Conservation (phyloP, 2,888 invertebrate species). For the Alitta virens region DNA sequence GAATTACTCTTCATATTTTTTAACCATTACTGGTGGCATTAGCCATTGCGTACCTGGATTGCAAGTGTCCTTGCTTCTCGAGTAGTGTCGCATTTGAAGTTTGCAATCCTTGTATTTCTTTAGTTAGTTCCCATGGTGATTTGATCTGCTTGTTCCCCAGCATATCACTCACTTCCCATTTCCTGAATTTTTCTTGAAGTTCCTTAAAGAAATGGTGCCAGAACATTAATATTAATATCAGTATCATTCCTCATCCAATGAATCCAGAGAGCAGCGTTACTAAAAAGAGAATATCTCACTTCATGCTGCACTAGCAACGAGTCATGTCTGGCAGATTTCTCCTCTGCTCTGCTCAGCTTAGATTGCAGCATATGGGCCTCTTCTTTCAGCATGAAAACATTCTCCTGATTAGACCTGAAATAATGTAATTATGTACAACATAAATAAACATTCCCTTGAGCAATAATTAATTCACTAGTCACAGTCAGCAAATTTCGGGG, state of each 20-base stretch:
- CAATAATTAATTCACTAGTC: no score
- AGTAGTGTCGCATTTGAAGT: slow-evolving; percentile 36
- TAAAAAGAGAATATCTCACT: slow-evolving; percentile 1
- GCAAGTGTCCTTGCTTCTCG: slow-evolving; percentile 44
- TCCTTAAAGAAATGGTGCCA: neutral
- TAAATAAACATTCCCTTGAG: no score
- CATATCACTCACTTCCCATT: neutral
- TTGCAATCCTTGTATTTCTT: slow-evolving; percentile 36
- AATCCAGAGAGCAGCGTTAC: neutral
- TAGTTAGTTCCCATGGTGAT: slow-evolving; percentile 39
- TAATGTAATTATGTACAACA: neutral
- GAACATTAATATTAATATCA: no score
- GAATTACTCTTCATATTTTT: no score
- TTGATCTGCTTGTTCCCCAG: slow-evolving; percentile 28
- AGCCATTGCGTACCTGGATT: slow-evolving; percentile 44
- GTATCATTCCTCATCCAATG: neutral
- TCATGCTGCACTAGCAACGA: slow-evolving; percentile 5
- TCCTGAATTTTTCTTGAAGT: neutral
- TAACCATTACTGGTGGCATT: no score
- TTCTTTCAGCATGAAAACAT: slow-evolving; percentile 7
- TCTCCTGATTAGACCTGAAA: slow-evolving; percentile 8
- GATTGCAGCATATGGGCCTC: neutral
- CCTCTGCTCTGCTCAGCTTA: slow-evolving; percentile 1
- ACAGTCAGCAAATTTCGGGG: no score
- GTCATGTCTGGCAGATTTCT: neutral